Base-by-base conservation (phyloP, 2,797 vertebrate genomes). In the Meda fulgida region DNA sequence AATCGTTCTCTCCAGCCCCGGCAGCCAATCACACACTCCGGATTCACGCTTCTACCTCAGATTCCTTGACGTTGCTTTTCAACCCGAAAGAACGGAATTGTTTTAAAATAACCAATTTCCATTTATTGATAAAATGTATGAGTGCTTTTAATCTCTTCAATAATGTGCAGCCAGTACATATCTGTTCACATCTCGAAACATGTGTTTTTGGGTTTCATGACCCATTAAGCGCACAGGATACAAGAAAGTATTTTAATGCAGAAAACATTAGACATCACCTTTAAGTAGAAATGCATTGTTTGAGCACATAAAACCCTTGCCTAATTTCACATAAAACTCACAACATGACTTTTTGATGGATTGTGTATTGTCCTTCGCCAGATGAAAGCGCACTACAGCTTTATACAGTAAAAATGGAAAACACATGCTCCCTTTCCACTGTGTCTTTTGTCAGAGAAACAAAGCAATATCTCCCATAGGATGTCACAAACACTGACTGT, bases 341-440 rank as follows among this genome's bases (percentile, higher is more conserved):
- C 71, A 67, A 65, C 69, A 34, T 70, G 38, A 29, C 3, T 29
- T 67, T 89, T 84, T 79, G 80, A 84, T 70, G 60, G 70, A 66
- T 83, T 82, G 80, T 67, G 65, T 87, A 85, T 87, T 81, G 75
- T 66, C 48, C 65, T 79, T 82, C 66, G 38, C 29, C 21, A 21
- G 58, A 78, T 70, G 60, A 78, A 71, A 85, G 60, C 65, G 13
- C 36, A 9, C 70, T 63, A 80, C 69, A 78, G 70, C 76, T 82
- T 78, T 60, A 46, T 85, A 63, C 80, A 83, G 66, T 86, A 67
- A 85, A 85, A 81, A 88, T 87, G 85, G 78, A 84, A 88, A 89
- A 79, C 80, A 84, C 81, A 89, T 87, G 89, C 87, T 85, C 69
- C 29, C 48, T 84, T 77, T 76, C 80, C 82, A 82, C 75, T 71